phyloP scores from a whole-genome alignment of 2,888 invertebrate genomes.

The Marasmarcha lunaedactyla region DNA sequence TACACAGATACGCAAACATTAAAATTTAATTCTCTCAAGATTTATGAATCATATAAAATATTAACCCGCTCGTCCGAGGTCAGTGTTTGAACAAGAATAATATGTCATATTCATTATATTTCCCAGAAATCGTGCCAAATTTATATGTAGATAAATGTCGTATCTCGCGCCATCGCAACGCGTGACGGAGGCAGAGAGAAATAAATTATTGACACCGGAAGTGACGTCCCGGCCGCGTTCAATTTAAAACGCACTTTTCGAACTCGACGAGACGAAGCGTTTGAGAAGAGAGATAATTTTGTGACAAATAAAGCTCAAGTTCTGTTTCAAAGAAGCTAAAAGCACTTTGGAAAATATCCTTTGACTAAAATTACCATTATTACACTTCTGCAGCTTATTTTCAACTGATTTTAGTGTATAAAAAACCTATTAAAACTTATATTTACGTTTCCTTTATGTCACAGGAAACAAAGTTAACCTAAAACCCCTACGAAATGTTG shows the following conservation, averaged over 20 bases:
- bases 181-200: slow-evolving; percentile 56
- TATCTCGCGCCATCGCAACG: slow-evolving; percentile 56
- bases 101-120: slow-evolving; percentile 47
- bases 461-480: slow-evolving; percentile 49
- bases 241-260: slow-evolving; percentile 48
- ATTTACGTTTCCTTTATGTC: slow-evolving; percentile 7
- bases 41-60: slow-evolving; percentile 4
- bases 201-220: slow-evolving; percentile 67
- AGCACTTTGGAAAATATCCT: too few species aligned
- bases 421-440: too few species aligned
- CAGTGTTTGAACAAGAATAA: slow-evolving; percentile 25
- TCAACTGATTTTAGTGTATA: too few species aligned
- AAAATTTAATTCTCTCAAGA: background rate
- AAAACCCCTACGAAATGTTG: slow-evolving; percentile 30
- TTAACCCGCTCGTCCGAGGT: slow-evolving; percentile 16
- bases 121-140: slow-evolving; percentile 53
- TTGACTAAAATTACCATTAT: too few species aligned
- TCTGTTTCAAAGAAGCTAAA: too few species aligned
- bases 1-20: too few species aligned
- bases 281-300: too few species aligned
- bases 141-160: slow-evolving; percentile 57
- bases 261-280: slow-evolving; percentile 22
- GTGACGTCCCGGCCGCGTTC: slow-evolving; percentile 60
- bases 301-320: too few species aligned
- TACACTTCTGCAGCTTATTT: too few species aligned